Evolutionary conservation across 1,140 invertebrate genomes (phyloP).

Genomic region (Physella acuta): DNA sequence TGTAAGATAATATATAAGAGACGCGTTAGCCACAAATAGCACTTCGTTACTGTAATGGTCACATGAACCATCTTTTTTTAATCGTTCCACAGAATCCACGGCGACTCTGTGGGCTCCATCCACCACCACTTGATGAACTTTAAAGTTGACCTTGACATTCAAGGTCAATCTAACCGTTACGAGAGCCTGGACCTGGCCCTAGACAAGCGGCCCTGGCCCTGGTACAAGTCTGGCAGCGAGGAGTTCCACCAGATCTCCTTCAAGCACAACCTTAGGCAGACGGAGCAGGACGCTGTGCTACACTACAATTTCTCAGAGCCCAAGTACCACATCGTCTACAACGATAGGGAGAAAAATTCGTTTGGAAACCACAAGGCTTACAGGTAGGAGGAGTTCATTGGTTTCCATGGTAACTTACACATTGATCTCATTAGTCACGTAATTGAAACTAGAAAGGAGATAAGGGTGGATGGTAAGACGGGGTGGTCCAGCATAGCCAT

Average conservation of each 20-base stretch:
- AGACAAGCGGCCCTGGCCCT: constrained; percentile 21
- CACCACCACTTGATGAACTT: constrained; percentile 49
- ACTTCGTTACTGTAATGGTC: too few relatives aligned
- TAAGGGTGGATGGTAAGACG: too few relatives aligned
- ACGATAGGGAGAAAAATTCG: constrained; percentile 30
- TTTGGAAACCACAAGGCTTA: constrained; percentile 35
- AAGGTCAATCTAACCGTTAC: constrained; percentile 37
- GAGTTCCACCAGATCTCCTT: constrained; percentile 27
- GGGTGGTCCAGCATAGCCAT: too few relatives aligned
- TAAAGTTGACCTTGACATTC: constrained; percentile 44
- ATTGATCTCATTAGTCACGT: background rate
- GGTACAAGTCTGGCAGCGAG: background rate
- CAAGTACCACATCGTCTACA: constrained; percentile 46
- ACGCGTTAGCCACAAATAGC: too few relatives aligned
- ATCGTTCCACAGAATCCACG: constrained; percentile 30
- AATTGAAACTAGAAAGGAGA: too few relatives aligned
- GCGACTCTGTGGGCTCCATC: constrained; percentile 35
- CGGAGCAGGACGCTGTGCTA: constrained; percentile 38
- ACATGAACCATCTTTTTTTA: too few relatives aligned
- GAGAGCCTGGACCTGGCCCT: constrained; percentile 36
- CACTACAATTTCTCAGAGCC: constrained; percentile 41
- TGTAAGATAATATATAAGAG: too few relatives aligned
- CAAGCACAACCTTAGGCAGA: constrained; percentile 24
- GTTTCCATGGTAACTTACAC: background rate
- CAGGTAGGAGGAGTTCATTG: constrained; percentile 13